Evolutionary conservation across 1,140 invertebrate species (phyloP).

Genomic region (Holcopasites calliopsidis): DNA sequence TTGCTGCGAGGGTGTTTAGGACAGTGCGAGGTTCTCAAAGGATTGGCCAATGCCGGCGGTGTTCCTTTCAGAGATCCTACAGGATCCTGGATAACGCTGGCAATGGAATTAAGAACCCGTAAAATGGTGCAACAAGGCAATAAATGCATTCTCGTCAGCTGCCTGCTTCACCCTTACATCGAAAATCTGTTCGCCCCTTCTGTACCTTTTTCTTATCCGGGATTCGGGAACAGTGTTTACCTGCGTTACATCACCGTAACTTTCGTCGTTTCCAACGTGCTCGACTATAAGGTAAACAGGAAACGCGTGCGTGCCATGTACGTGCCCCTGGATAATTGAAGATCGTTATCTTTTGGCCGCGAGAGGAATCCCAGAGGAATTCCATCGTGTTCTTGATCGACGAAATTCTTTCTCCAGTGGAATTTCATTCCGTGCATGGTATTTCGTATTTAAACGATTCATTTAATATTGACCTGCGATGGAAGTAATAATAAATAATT

Average conservation of each 20-base stretch:
- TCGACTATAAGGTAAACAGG: constrained; percentile 44
- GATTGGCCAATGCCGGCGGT: constrained; percentile 63
- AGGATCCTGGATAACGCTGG: constrained; percentile 52
- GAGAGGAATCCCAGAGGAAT: background rate
- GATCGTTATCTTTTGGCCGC: constrained; percentile 7
- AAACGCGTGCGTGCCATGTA: constrained; percentile 21
- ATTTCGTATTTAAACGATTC: background rate
- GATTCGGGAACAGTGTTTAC: constrained; percentile 51
- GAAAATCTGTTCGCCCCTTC: background rate
- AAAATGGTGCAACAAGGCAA: constrained; percentile 73
- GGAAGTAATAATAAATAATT: too few relatives aligned
- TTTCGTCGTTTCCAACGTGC: constrained; percentile 57
- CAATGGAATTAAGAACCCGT: constrained; percentile 75
- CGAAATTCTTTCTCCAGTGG: background rate
- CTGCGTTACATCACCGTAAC: constrained; percentile 55
- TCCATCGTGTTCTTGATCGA: background rate
- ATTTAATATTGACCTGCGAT: too few relatives aligned
- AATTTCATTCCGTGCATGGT: background rate
- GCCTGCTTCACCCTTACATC: constrained; percentile 39
- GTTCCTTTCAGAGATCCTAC: constrained; percentile 54
- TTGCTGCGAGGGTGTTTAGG: constrained; percentile 54
- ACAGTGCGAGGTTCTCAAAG: constrained; percentile 66
- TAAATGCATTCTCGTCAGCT: constrained; percentile 77
- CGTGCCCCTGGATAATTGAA: constrained; percentile 37
- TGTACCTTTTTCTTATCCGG: constrained; percentile 29